Percentiles rank a stretch among this genome's conserved stretches.
Evolutionary conservation across 2,888 invertebrate species (phyloP).

Genomic region (Drosophila mercatorum): DNA sequence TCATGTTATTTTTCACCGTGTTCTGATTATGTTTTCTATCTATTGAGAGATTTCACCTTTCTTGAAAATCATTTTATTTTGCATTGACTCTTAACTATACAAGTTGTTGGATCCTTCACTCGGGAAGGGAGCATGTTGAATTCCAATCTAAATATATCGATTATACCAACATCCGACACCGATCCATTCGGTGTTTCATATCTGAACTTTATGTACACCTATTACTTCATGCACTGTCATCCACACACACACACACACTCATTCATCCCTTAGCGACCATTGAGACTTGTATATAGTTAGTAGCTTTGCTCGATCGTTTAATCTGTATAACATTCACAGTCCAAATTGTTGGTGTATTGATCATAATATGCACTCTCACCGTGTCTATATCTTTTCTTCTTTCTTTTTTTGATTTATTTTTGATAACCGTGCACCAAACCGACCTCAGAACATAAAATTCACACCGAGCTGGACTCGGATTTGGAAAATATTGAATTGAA

Average conservation of each 20-base stretch:
- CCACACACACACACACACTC: background rate
- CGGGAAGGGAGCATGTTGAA: slow-evolving; percentile 30
- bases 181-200: background rate
- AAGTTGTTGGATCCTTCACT: slow-evolving; percentile 5
- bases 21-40: slow-evolving; percentile 34
- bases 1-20: slow-evolving; percentile 42
- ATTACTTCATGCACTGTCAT: slow-evolving; percentile 4
- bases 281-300: slow-evolving; percentile 60
- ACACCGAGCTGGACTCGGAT: slow-evolving; percentile 84
- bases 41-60: slow-evolving; percentile 81
- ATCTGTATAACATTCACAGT: slow-evolving; percentile 41
- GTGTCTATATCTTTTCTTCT: slow-evolving; percentile 77
- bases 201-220: background rate
- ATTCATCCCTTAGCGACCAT: slow-evolving; percentile 7
- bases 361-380: slow-evolving; percentile 75
- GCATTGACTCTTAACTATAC: slow-evolving; percentile 29
- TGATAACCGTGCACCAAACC: slow-evolving; percentile 78
- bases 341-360: slow-evolving; percentile 61
- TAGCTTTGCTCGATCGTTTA: slow-evolving; percentile 60
- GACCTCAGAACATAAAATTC: slow-evolving; percentile 80
- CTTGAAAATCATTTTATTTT: slow-evolving; percentile 48
- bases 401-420: slow-evolving; percentile 78
- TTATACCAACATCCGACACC: background rate
- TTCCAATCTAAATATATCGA: slow-evolving; percentile 18
- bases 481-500: slow-evolving; percentile 83